Evolutionary conservation across 2,113 vertebrate species (phyloP).

Genomic region (Anoplopoma fimbria): DNA sequence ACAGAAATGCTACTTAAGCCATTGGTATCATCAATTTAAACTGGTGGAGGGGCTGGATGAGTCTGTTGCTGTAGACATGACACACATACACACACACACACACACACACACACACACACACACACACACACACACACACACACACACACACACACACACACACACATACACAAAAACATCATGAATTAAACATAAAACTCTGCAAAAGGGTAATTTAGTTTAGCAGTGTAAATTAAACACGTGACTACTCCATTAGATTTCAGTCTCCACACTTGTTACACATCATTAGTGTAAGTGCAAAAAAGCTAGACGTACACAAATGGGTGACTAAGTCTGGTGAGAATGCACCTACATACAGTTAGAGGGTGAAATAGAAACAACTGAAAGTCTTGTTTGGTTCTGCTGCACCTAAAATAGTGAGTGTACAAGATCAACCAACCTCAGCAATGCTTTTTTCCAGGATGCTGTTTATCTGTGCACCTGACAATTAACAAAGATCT

Average conservation of each 20-base stretch:
- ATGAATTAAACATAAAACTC: too few relatives aligned
- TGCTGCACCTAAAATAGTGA: not conserved
- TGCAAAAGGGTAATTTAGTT: too few relatives aligned
- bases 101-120: conserved; percentile 1
- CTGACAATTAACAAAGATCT: conserved; percentile 24
- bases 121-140: conserved; percentile 8
- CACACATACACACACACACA: not conserved
- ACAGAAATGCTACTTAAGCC: conserved; percentile 24
- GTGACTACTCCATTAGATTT: too few relatives aligned
- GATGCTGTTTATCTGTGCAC: not conserved
- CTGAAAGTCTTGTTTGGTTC: conserved; percentile 9
- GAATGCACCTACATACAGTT: too few relatives aligned
- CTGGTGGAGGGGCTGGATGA: conserved; percentile 13
- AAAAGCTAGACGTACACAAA: too few relatives aligned
- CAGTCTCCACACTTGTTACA: too few relatives aligned
- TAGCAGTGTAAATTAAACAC: too few relatives aligned
- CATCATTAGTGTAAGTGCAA: too few relatives aligned
- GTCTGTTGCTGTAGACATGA: conserved; percentile 8
- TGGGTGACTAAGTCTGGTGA: too few relatives aligned
- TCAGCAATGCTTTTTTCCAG: not conserved
- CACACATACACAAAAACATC: not conserved
- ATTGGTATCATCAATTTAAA: conserved; percentile 37
- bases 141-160: conserved; percentile 9
- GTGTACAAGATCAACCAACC: not conserved
- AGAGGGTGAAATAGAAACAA: too few relatives aligned